Conservation (phyloP, 2,797 vertebrate species). For the Amazonetta brasiliensis region DNA sequence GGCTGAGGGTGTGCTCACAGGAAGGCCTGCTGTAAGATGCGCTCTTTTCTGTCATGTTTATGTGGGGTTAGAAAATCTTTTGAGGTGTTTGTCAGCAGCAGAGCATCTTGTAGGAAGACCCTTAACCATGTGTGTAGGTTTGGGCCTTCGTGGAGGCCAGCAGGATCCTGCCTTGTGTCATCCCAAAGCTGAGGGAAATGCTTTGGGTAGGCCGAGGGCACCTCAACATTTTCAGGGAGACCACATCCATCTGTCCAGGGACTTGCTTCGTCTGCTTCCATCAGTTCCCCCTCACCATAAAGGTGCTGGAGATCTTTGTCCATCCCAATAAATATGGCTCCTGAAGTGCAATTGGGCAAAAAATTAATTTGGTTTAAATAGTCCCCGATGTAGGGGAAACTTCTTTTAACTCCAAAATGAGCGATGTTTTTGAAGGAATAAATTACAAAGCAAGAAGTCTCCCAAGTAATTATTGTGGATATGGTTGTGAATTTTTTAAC, state of each 20-base stretch:
- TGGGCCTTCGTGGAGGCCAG: neutral
- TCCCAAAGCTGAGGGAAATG: neutral
- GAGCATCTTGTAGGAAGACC: neutral
- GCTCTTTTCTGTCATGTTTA: neutral
- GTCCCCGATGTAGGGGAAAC: neutral
- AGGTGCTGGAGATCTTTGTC: neutral
- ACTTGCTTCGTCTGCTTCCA: neutral
- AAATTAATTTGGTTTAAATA: neutral
- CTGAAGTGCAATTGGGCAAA: neutral
- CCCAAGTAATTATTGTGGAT: neutral
- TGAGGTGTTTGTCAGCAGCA: neutral
- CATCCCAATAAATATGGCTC: neutral
- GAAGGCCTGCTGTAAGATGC: accelerated
- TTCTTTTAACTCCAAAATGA: conserved; percentile 31
- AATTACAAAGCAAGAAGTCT: conserved; percentile 5
- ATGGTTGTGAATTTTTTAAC: neutral
- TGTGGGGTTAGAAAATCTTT: neutral
- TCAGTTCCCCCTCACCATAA: neutral
- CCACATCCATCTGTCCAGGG: neutral
- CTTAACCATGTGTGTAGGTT: accelerated
- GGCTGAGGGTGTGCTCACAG: neutral
- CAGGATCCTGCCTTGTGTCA: too few species aligned
- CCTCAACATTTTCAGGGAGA: neutral
- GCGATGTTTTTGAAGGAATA: conserved; percentile 3
- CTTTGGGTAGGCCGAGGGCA: too few species aligned